phyloP scores from a whole-genome alignment of 2,113 vertebrate genomes.

The Ascaphus truei region DNA sequence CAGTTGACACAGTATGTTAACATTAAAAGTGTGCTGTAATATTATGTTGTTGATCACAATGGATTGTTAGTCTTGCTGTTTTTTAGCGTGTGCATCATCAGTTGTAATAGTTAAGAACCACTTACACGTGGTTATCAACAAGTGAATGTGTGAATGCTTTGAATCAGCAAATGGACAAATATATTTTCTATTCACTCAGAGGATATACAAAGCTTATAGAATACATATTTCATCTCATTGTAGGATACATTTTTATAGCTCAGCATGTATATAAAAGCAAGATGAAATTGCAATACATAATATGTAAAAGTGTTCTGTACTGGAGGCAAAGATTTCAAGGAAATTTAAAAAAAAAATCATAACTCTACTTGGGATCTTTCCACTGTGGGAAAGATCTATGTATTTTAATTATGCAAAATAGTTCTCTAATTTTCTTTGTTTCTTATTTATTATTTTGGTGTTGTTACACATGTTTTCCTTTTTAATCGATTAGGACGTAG shows the following conservation, averaged over 20 bases:
- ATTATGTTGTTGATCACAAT: not conserved
- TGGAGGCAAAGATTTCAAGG: not conserved
- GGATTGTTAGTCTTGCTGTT: not conserved
- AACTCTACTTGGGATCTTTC: not conserved
- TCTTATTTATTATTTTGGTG: not conserved
- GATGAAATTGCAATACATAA: not conserved
- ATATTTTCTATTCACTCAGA: not conserved
- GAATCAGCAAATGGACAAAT: not conserved
- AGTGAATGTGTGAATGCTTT: not conserved
- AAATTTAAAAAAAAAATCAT: not conserved
- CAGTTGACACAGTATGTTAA: not conserved
- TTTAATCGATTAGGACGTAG: no score
- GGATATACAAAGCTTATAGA: not conserved
- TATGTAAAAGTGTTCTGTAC: no score
- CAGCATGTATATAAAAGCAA: not conserved
- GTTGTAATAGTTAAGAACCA: not conserved
- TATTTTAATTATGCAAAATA: not conserved
- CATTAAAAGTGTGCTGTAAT: not conserved
- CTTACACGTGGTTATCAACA: no score
- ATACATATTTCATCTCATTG: no score
- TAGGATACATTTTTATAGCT: not conserved
- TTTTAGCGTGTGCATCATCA: not conserved
- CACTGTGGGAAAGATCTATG: not conserved
- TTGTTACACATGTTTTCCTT: no score
- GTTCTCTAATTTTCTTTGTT: not conserved